Percentiles rank a stretch among this genome's conserved stretches.
Evolutionary conservation across 2,113 vertebrate genomes (phyloP).

Genomic region (Trematocara variabile): DNA sequence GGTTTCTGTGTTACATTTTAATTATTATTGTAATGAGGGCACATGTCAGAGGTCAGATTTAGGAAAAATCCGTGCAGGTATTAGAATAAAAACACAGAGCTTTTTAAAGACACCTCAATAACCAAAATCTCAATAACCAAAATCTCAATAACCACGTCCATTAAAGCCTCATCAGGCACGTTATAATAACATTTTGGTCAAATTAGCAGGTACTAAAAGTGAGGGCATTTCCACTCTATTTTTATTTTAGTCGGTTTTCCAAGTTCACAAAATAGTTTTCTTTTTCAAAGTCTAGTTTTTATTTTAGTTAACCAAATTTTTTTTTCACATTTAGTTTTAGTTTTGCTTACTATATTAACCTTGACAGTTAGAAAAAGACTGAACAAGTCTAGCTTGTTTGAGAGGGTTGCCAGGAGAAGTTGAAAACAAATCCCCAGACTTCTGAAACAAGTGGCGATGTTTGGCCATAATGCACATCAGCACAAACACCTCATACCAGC

Average conservation of each 20-base stretch:
- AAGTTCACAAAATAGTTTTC: neutral
- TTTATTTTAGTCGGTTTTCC: neutral
- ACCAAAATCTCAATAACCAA: neutral
- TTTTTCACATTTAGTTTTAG: neutral
- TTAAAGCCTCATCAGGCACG: neutral
- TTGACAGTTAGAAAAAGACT: neutral
- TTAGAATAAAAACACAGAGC: neutral
- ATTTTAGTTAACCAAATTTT: neutral
- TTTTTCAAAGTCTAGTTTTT: neutral
- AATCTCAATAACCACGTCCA: neutral
- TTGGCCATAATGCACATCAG: neutral
- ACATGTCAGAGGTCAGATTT: neutral
- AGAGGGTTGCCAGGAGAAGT: neutral
- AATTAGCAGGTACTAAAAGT: neutral
- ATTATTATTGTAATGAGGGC: neutral
- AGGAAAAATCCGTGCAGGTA: neutral
- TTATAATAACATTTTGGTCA: neutral
- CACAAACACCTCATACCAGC: neutral
- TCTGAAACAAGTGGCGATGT: neutral
- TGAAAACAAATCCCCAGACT: neutral
- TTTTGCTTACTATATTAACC: neutral
- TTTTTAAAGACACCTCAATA: neutral
- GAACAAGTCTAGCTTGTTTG: neutral
- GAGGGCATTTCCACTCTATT: neutral
- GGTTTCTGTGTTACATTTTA: neutral